Conservation (phyloP, 2,797 vertebrate species). For the Acanthornis magna region DNA sequence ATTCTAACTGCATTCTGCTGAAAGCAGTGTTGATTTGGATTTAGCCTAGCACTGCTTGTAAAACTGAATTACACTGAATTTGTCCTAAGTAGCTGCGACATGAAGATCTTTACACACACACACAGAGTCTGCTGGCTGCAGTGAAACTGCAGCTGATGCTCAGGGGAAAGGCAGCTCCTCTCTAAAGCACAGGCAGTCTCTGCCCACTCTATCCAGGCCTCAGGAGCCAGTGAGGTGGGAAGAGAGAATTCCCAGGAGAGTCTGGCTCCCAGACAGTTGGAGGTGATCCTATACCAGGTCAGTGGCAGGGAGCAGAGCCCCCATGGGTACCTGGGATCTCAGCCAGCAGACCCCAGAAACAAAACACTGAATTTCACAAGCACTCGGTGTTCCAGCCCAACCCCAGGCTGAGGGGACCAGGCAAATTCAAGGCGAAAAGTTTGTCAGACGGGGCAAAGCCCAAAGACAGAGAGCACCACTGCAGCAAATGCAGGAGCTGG, state of each 20-base stretch:
- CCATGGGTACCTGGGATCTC: not conserved
- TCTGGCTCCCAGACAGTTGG: not conserved
- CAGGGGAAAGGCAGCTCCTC: not conserved
- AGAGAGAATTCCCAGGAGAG: not conserved
- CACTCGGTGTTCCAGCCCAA: not conserved
- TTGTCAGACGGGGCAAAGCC: not conserved
- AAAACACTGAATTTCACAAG: not conserved
- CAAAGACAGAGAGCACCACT: not conserved
- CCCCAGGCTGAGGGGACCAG: not conserved
- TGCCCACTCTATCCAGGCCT: not conserved
- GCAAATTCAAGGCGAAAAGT: not conserved
- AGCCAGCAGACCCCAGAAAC: not conserved
- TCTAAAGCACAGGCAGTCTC: not conserved
- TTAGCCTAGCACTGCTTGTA: constrained; percentile 58
- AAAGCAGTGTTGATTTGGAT: constrained; percentile 66
- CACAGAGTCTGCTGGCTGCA: not conserved
- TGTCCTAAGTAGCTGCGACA: constrained; percentile 15
- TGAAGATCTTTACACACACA: not conserved
- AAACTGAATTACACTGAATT: constrained; percentile 58
- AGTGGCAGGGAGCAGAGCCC: not conserved
- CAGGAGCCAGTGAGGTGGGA: not conserved
- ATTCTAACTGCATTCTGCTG: constrained; percentile 41
- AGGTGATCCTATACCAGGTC: not conserved
- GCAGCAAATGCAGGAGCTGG: not conserved
- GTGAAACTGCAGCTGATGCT: not conserved